A percentile compares a stretch with the other conserved stretches of the same genome.
Conservation (phyloP, 2,113 vertebrate genomes). For the Urocolius indicus region DNA sequence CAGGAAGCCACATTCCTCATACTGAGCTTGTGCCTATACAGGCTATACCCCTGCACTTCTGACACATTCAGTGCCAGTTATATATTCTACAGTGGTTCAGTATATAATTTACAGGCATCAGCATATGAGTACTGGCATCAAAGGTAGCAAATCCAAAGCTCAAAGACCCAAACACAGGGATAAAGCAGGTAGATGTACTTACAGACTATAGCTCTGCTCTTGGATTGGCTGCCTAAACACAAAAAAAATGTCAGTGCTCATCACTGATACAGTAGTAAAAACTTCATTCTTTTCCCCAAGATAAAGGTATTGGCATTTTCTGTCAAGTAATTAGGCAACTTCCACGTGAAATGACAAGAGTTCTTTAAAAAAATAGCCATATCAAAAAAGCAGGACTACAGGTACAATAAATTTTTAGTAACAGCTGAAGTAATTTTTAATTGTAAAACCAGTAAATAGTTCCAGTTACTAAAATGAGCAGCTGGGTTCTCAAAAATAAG, state of each 20-base stretch:
- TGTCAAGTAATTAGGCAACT: neutral
- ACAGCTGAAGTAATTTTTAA: neutral
- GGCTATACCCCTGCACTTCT: neutral
- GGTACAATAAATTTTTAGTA: neutral
- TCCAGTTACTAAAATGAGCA: neutral
- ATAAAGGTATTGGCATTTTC: neutral
- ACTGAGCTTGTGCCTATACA: fast-evolving
- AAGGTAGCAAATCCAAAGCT: neutral
- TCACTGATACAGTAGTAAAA: neutral
- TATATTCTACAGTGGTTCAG: fast-evolving
- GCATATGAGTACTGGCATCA: neutral
- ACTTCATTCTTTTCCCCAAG: neutral
- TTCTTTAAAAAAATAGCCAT: neutral
- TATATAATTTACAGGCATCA: neutral
- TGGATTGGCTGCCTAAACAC: neutral
- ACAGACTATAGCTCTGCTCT: neutral
- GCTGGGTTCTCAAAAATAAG: neutral
- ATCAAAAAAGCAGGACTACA: neutral
- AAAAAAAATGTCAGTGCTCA: neutral
- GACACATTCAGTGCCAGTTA: fast-evolving
- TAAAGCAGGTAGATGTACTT: neutral
- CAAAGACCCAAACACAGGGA: neutral
- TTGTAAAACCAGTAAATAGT: neutral
- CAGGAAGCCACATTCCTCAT: fast-evolving
- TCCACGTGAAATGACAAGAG: neutral